Base-by-base conservation (phyloP, 2,113 vertebrate species). In the Nestor notabilis region DNA sequence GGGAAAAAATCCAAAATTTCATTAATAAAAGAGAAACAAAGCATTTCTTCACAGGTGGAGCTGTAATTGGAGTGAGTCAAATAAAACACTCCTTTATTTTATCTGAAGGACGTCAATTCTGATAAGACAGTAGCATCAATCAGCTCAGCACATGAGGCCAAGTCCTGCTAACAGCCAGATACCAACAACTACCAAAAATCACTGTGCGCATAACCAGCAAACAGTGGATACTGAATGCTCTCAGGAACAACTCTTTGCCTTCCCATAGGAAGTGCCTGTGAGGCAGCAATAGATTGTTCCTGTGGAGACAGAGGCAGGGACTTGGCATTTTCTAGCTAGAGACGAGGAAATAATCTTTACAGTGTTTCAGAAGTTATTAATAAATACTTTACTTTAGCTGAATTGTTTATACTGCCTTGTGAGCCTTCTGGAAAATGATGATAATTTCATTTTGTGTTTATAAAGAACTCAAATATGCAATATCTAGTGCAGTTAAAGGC, bases 371-470 rank as follows among this genome's bases (percentile, higher is more conserved):
- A 69, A 29, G 28, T 64, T 88, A 95, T 82, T 76, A 91, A 93
- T 78, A 91, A 93, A 95, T 58, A 52, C 28, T 79, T 94, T 29
- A 29, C 31, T 83, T 75, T 7, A 84, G 69, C 43, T 69, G 53
- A 78, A 82, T 69, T 89, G 60, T 71, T 92, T 89, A 52, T 55
- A 55, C 24, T 61, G 27, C 61, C 68, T 52, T 87, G 64, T 55
- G 7, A 92, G 41, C 65, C 66, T 71, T 80, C 69, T 87, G 87
- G 81, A 94, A 97, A 92, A 87, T 50, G 7, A 76, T 39, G 74
- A 28, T 87, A 84, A 91, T 85, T 95, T 84, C 46, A 78, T 83
- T 39, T 94, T 65, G 27, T n/a, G 28, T 84, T 89, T 82, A 65
- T 68, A 87, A 96, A 93, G 72, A 84, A 69, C 39, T 72, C 60